A percentile compares a stretch with the other conserved stretches of the same genome.
phyloP scores from a whole-genome alignment of 2,797 vertebrate species.

The Sardinella longiceps region DNA sequence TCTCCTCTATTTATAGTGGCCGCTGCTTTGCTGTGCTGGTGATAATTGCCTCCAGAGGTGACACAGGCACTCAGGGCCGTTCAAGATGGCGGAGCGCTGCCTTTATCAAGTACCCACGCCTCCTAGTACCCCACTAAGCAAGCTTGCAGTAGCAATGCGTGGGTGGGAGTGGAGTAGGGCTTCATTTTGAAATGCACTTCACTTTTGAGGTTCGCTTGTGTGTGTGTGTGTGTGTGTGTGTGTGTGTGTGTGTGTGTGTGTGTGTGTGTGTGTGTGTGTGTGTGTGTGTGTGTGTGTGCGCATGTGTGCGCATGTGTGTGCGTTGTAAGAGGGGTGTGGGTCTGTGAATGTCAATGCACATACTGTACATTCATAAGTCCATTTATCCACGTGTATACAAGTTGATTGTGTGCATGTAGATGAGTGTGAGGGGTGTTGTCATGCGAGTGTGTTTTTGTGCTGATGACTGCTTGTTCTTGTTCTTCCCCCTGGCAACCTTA shows the following conservation, averaged over 20 bases:
- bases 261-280: not conserved
- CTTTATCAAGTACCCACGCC: not conserved
- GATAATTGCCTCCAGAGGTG: slow-evolving; percentile 56
- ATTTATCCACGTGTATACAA: not conserved
- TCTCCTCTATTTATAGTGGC: slow-evolving; percentile 58
- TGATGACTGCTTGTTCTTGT: not conserved
- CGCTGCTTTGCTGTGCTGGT: slow-evolving; percentile 34
- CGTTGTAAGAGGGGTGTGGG: not conserved
- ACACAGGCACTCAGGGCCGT: slow-evolving; percentile 2
- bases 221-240: not conserved
- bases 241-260: too few relatives aligned
- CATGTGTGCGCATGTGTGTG: not conserved
- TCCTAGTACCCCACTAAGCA: not conserved
- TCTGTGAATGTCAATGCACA: not conserved
- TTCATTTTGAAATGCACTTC: not conserved
- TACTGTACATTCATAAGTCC: not conserved
- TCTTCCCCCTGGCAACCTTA: not conserved
- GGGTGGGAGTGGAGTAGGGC: not conserved
- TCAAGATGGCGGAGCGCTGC: not conserved
- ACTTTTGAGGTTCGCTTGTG: not conserved
- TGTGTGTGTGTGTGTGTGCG: not conserved
- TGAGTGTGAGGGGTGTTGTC: not conserved
- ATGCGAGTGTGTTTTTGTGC: not conserved
- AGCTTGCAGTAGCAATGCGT: not conserved
- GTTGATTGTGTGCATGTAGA: not conserved